Base-by-base conservation (phyloP, 92 coral and sea anemone genomes). In the Bergia puertoricense region DNA sequence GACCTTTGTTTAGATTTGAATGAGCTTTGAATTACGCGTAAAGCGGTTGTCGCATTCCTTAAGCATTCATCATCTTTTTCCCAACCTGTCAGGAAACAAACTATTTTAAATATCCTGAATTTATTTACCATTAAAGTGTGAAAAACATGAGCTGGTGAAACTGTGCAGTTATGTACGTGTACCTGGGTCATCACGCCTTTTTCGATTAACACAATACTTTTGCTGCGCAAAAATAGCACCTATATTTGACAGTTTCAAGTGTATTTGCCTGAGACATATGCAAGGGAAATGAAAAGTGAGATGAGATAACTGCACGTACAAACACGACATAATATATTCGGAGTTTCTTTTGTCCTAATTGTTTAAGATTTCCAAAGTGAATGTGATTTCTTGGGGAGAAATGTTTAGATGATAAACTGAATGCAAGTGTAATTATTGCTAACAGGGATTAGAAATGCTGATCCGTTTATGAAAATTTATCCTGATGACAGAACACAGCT, bases 391-490 rank as follows among this genome's bases (percentile, higher is more conserved):
- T 82, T 79, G 79, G 68, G 67, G 87, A 69, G 62, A 84, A 50
- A 45, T 84, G 79, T 71, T 84, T 84, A 0, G 45, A 79, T 80
- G 81, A 50, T 54, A 23, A 75, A 66, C 72, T 57, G 82, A 89
- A 91, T 85, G 81, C 90, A 88, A 67, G 80, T 74, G 92, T 89
- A 92, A 92, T 89, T 92, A 92, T 81, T 91, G 79, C 88, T 39
- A 88, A 88, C 90, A 81, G 67, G 90, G 92, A 76, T 89, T 92
- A 88, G 45, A 76, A 86, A 81, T 86, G 85, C 42, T 89, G 92
- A 92, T 92, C 94, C 92, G 94, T 92, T 92, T 92, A 92, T 68
- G 81, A 76, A 81, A 85, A 89, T 92, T 89, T 86, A 89, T 91
- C 86, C 85, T 82, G 94, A 86, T 89, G 94, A 92, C 92, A 89